Evolutionary conservation across 2,797 vertebrate species (phyloP).

Genomic region (Manis javanica): DNA sequence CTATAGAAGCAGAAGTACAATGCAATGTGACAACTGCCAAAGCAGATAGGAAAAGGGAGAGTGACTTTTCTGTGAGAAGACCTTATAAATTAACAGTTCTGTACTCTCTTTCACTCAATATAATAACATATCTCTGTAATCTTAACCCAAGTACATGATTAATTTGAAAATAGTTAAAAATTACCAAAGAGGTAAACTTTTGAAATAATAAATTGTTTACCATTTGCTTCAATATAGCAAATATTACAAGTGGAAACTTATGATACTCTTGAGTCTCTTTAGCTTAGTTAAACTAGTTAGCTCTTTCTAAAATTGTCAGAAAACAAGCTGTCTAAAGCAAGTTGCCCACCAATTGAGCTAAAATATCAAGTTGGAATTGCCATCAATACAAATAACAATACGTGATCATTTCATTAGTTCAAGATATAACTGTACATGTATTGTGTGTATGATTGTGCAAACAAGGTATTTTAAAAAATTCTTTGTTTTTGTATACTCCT

Average conservation of each 20-base stretch:
- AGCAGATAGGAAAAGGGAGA: not conserved
- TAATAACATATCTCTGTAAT: not conserved
- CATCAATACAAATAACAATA: conserved; percentile 10
- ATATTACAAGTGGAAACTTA: not conserved
- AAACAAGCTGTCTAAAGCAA: not conserved
- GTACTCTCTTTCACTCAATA: not conserved
- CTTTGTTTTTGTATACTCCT: not conserved
- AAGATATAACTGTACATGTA: not conserved
- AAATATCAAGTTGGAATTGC: conserved; percentile 1
- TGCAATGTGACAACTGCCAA: not conserved
- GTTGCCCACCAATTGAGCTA: not conserved
- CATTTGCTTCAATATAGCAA: conserved; percentile 26
- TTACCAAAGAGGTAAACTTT: not conserved
- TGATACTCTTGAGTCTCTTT: not conserved
- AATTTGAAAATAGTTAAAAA: conserved; percentile 35
- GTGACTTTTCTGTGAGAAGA: not conserved
- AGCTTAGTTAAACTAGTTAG: conserved; percentile 49
- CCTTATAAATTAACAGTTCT: not conserved
- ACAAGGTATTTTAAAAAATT: conserved; percentile 1
- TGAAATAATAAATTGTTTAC: not conserved
- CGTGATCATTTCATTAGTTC: conserved; percentile 2
- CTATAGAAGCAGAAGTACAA: not conserved
- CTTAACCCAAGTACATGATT: not conserved
- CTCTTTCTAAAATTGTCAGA: conserved; percentile 7
- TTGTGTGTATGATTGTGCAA: not conserved